Evolutionary conservation across 2,888 invertebrate genomes (phyloP), one percentile per base, ranked within the genome.

Genomic region (Spialia ferax): DNA sequence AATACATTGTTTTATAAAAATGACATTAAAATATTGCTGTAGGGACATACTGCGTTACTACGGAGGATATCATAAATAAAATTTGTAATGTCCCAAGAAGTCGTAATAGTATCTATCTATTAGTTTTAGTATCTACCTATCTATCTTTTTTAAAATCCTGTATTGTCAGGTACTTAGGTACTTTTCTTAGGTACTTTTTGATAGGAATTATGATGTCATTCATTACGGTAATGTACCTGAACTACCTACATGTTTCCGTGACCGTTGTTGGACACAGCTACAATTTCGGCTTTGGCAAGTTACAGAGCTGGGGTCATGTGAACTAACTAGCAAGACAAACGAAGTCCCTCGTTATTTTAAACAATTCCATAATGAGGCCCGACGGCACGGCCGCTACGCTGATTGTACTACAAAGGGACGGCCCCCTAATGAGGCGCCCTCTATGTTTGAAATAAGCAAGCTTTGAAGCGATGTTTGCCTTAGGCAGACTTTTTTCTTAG

Each of bases 321-420:
- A 52, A 52, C 38, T 82, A 79, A 80, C 80, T 81, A 74, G 79
- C 74, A 75, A 79, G 75, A 81, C 81, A 80, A 80, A 79, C 80
- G 79, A 64, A 71, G 72, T 79, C 84, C 85, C 89, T 91, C 89
- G 89, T 91, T 90, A 91, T 89, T 92, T 91, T 92, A 91, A 91
- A 92, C 91, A 91, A 89, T 90, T 90, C 88, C 85, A 86, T 90
- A 89, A 90, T 86, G 88, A 89, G 79, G 79, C 77, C 81, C 81
- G 80, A 77, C 68, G 70, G 65, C 59, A 69, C 69, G 68, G 64
- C 50, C 74, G 76, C 77, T 75, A 74, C 81, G 72, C 85, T 86
- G 88, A 86, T 88, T 87, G 87, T 81, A 80, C 80, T 79, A 84
- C 87, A 85, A 85, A 87, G 87, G 86, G 81, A 77, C 76, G 75